A percentile compares a stretch with the other conserved stretches of the same genome.
phyloP scores from a whole-genome alignment of 2,888 invertebrate species.

The Pseudococcus viburni region DNA sequence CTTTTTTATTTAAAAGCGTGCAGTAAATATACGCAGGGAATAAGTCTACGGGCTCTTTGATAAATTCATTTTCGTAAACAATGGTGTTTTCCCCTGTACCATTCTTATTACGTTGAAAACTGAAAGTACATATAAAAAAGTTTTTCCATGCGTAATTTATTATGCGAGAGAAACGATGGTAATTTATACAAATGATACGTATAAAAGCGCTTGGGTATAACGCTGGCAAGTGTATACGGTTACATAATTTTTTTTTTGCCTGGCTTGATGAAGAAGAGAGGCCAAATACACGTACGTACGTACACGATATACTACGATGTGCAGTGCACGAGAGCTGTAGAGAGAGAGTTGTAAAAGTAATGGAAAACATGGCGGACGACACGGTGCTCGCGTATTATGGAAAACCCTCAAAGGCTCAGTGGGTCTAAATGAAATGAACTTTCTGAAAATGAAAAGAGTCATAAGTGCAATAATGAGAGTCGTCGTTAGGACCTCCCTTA shows the following conservation, averaged over 20 bases:
- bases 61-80: conserved; percentile 32
- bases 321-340: background rate
- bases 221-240: background rate
- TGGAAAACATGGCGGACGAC: conserved; percentile 65
- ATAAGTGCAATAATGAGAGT: conserved; percentile 65
- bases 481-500: conserved; percentile 62
- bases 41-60: background rate
- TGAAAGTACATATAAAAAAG: background rate
- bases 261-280: background rate
- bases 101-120: background rate
- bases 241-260: conserved; percentile 33
- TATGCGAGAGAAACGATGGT: background rate
- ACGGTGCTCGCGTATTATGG: conserved; percentile 61
- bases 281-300: background rate
- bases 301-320: background rate
- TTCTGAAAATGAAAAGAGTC: conserved; percentile 61
- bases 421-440: conserved; percentile 64
- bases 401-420: conserved; percentile 63
- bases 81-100: background rate
- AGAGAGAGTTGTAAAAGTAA: conserved; percentile 27
- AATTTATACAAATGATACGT: conserved; percentile 36
- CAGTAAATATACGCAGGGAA: background rate
- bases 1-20: background rate
- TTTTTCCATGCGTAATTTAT: background rate
- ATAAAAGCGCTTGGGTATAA: conserved; percentile 20